Conservation (phyloP, 2,113 vertebrate species). For the Mungos mungo region DNA sequence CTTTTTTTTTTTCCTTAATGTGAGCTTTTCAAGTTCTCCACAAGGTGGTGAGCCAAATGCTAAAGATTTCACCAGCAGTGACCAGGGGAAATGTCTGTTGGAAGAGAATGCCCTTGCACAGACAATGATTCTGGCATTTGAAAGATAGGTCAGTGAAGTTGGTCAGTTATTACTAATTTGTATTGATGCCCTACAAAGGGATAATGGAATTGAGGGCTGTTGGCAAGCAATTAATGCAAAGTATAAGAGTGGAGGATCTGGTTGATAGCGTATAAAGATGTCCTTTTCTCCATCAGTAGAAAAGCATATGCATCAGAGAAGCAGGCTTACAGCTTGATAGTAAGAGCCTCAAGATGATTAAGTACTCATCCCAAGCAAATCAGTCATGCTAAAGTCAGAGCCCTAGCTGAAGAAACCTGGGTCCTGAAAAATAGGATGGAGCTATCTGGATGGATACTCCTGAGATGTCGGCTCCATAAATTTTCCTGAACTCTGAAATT, state of each 20-base stretch:
- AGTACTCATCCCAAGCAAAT: background rate
- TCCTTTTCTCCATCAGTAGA: background rate
- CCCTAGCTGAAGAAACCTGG: background rate
- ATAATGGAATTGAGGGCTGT: background rate
- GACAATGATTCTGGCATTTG: slow-evolving; percentile 10
- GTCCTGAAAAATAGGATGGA: background rate
- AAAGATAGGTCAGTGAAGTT: slow-evolving; percentile 12
- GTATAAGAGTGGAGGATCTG: background rate
- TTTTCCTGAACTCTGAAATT: background rate
- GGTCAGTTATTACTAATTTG: slow-evolving; percentile 35
- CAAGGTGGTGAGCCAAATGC: background rate
- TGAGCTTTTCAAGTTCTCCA: background rate
- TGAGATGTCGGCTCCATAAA: background rate
- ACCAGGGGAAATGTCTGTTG: background rate
- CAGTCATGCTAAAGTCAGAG: background rate
- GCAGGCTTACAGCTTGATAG: background rate
- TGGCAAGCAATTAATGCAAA: slow-evolving; percentile 38
- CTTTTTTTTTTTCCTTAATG: background rate
- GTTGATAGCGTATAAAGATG: slow-evolving; percentile 5
- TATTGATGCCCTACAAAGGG: background rate
- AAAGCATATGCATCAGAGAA: background rate
- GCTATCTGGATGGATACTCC: background rate
- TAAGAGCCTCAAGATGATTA: slow-evolving; percentile 24
- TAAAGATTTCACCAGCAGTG: background rate
- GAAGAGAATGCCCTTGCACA: background rate